Percentiles rank a stretch among this genome's conserved stretches.
Conservation (phyloP, 2,797 vertebrate species). For the Sebastes baramenuke region DNA sequence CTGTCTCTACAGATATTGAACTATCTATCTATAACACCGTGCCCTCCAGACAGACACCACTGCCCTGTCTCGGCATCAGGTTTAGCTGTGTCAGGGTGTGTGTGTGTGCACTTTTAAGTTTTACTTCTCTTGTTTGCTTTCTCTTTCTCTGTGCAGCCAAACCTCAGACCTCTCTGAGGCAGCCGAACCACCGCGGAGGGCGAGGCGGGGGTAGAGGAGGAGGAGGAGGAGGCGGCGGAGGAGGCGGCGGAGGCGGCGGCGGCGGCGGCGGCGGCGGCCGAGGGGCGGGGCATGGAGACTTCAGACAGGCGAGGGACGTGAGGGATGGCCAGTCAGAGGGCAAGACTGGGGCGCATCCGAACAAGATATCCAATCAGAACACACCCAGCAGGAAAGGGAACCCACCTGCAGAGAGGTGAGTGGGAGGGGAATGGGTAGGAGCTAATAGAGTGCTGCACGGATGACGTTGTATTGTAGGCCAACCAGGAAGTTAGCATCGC, state of each 20-base stretch:
- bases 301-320: constrained; percentile 68
- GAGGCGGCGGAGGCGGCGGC: constrained; percentile 49
- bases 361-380: constrained; percentile 65
- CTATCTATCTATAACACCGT: constrained; percentile 3
- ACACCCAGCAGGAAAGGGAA: constrained; percentile 61
- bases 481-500: no score
- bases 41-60: constrained; percentile 11
- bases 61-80: constrained; percentile 17
- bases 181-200: constrained; percentile 65
- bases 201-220: constrained; percentile 65
- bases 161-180: constrained; percentile 80
- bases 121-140: constrained; percentile 14
- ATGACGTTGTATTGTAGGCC: no score
- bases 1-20: background rate
- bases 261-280: constrained; percentile 62
- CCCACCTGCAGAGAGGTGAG: constrained; percentile 70
- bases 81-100: constrained; percentile 47
- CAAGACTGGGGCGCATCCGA: constrained; percentile 57
- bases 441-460: no score
- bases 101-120: background rate
- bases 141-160: constrained; percentile 60
- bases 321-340: constrained; percentile 71
- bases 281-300: constrained; percentile 70
- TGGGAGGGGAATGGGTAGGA: background rate
- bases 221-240: constrained; percentile 56